phyloP scores from a whole-genome alignment of 2,113 vertebrate genomes.

The Nerophis ophidion region DNA sequence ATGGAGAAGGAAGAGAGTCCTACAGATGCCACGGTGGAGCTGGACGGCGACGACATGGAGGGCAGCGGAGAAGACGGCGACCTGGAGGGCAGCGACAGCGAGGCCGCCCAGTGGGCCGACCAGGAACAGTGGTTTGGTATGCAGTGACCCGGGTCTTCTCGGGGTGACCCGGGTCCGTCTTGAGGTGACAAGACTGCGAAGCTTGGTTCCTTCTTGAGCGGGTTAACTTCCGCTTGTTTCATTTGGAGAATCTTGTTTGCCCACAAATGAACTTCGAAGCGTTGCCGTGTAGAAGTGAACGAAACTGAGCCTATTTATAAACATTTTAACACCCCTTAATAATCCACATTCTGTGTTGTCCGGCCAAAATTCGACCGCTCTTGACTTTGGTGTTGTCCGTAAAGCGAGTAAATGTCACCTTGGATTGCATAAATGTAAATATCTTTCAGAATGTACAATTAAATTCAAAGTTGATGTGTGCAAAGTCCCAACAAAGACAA shows the following conservation, averaged over 20 bases:
- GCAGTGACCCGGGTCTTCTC: constrained; percentile 73
- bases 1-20: constrained; percentile 99
- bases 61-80: constrained; percentile 97
- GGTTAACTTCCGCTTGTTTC: no score
- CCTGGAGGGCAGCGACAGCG: constrained; percentile 95
- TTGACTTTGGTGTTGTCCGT: constrained; percentile 11
- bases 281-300: no score
- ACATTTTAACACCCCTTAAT: no score
- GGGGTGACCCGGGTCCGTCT: not conserved
- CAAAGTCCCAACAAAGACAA: not conserved
- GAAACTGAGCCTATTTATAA: no score
- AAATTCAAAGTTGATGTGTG: constrained; percentile 22
- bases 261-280: no score
- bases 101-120: constrained; percentile 96
- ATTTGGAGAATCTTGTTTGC: no score
- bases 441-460: constrained; percentile 56
- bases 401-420: constrained; percentile 8
- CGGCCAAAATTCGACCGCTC: constrained; percentile 2
- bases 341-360: no score
- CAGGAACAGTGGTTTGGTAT: constrained; percentile 99
- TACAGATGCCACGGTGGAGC: constrained; percentile 92
- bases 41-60: constrained; percentile 98
- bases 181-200: not conserved
- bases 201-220: no score
- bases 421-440: constrained; percentile 52